Evolutionary conservation across 2,888 invertebrate species (phyloP), one percentile per base, ranked within the genome.

Genomic region (Melanchra persicariae): DNA sequence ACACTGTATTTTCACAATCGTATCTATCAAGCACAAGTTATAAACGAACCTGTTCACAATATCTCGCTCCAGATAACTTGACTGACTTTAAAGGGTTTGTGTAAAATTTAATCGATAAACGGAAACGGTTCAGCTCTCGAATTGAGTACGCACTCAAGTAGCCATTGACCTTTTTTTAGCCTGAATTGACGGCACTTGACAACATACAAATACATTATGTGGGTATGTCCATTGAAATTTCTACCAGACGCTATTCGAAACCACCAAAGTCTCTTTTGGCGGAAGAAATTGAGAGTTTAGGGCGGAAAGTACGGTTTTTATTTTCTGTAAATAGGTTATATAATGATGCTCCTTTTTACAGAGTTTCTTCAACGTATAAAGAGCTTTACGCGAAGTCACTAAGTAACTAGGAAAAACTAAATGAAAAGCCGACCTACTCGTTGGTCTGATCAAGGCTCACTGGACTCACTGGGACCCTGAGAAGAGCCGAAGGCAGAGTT

Each of bases 111-210:
- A 88, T 89, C 90, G 88, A 91, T 91, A 89, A 84, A 82, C 83
- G 82, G 75, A 84, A 87, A 87, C 82, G 87, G 81, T 73, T 85
- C 82, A 26, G 78, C 84, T 82, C 86, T 86, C 84, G 75, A 73
- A 80, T 78, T 81, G 85, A 87, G 85, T 79, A 79, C 71, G 82
- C 78, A 84, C 84, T 87, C 84, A 87, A 91, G 90, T 89, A 87
- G 83, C 87, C 85, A 88, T 91, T 88, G 90, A 90, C 90, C 91
- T 90, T 90, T n/a, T 89, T 85, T 85, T 77, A 82, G 76, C 68
- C 85, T 85, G 80, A 83, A 85, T 84, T 82, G 83, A 77, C 85
- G 84, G 74, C 74, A 84, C 85, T 82, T 78, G 75, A 80, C 73
- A 62, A 80, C 79, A 77, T 78, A 78, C 73, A 78, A 82, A 78